Base-by-base conservation (phyloP, 2,888 invertebrate genomes). In the Dasysyrphus tricinctus region DNA sequence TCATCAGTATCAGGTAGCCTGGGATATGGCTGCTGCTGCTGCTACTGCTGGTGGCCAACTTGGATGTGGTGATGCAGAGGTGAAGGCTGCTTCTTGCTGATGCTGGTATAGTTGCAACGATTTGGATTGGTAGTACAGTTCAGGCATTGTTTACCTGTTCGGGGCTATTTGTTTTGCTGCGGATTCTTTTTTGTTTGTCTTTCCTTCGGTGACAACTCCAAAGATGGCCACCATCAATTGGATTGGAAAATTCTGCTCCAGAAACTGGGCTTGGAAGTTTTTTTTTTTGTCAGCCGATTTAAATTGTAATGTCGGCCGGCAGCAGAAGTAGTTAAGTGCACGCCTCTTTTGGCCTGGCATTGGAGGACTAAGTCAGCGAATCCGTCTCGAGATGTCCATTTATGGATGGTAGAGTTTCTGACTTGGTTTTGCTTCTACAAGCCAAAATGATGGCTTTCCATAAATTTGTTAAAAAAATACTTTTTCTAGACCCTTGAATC, bases 161-260 rank as follows among this genome's bases (percentile, higher is more conserved):
- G 56, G 54, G 44, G 56, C 24, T 59, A 47, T 72, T 59, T 44
- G 57, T 44, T 56, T 59, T 57, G 24, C n/a, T 42, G 24, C 8
- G 8, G 11, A 16, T n/a, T 44, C 2, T 24, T 12, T 61, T 49
- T 16, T 44, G n/a, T 75, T 75, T 69, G 8, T 19, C 14, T 59
- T 76, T 70, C 32, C 11, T 42, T 74, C 7, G 32, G 12, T 34
- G 39, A 51, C 47, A 16, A 59, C 65, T 73, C 76, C 85, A 73
- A 85, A 85, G 81, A 86, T 86, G 86, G 86, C 86, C 65, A 75
- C 86, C 86, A 72, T 86, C 86, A 86, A 86, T 86, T 74, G 75
- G 70, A 81, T 86, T 78, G 81, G 49, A 78, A 86, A 80, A 79
- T 74, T 82, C 32, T 86, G 82, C 82, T 86, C 86, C 75, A 86